Evolutionary conservation across 2,113 vertebrate genomes (phyloP).

Genomic region (Eidolon helvum): DNA sequence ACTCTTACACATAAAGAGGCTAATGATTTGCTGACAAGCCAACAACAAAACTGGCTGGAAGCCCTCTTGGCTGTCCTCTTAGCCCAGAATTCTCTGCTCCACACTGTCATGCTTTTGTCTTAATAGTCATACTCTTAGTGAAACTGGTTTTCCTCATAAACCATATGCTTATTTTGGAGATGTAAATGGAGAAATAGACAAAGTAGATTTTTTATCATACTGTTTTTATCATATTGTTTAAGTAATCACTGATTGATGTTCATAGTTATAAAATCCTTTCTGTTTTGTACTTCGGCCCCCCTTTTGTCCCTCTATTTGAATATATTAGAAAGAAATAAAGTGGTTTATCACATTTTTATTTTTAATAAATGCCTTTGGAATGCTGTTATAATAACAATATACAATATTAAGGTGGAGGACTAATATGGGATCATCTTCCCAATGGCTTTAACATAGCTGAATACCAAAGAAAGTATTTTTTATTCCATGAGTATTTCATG

Average conservation of each 20-base stretch:
- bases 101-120: neutral
- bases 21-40: slow-evolving; percentile 54
- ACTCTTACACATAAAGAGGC: slow-evolving; percentile 33
- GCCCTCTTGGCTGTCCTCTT: neutral
- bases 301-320: slow-evolving; percentile 3
- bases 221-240: slow-evolving; percentile 20
- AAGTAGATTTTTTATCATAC: slow-evolving; percentile 1
- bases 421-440: neutral
- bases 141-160: slow-evolving; percentile 42
- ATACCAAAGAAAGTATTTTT: neutral
- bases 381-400: neutral
- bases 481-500: neutral
- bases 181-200: slow-evolving; percentile 43
- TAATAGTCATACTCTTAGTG: neutral
- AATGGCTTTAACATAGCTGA: neutral
- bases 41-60: slow-evolving; percentile 13
- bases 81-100: neutral
- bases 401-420: neutral
- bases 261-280: slow-evolving; percentile 41
- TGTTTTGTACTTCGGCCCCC: neutral
- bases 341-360: slow-evolving; percentile 33
- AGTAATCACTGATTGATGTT: neutral
- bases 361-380: slow-evolving; percentile 54
- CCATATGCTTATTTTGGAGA: slow-evolving; percentile 5
- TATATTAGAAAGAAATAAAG: slow-evolving; percentile 40